These are phyloP conservation scores for Heliopora coerulea DNA, from an alignment of 92 coral and sea anemone species.

Conservation along the genomic window DNA sequence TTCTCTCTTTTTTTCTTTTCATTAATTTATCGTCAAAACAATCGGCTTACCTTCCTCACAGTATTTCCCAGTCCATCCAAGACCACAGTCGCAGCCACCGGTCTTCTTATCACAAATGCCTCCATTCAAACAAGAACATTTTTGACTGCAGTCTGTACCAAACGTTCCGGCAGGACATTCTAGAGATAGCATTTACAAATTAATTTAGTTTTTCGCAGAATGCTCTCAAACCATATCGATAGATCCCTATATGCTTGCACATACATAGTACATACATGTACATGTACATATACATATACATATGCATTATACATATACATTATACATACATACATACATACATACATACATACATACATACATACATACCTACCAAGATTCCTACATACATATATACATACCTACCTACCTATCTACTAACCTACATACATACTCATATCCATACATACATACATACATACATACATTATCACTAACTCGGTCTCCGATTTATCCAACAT, in stretches of 20 bases:
- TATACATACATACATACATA: constrained; percentile 1
- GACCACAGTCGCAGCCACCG: constrained; percentile 70
- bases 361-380: not conserved
- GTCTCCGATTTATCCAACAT: no score
- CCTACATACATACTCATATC: not conserved
- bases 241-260: not conserved
- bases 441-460: not conserved
- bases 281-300: not conserved
- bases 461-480: no score
- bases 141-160: constrained; percentile 34
- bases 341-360: constrained; percentile 4
- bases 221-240: no score
- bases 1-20: no score
- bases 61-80: constrained; percentile 68
- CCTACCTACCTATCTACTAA: not conserved
- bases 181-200: not conserved
- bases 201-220: not conserved
- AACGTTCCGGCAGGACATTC: constrained; percentile 49
- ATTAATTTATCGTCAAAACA: no score
- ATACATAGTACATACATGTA: not conserved
- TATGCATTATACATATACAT: not conserved
- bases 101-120: constrained; percentile 63
- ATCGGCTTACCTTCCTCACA: constrained; percentile 74
- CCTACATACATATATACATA: not conserved
- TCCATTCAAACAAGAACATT: constrained; percentile 42